A percentile compares a stretch with the other conserved stretches of the same genome.
These are phyloP conservation scores for Drosophila ironensis DNA, from an alignment of 1,140 invertebrate species.

Conservation along the genomic window DNA sequence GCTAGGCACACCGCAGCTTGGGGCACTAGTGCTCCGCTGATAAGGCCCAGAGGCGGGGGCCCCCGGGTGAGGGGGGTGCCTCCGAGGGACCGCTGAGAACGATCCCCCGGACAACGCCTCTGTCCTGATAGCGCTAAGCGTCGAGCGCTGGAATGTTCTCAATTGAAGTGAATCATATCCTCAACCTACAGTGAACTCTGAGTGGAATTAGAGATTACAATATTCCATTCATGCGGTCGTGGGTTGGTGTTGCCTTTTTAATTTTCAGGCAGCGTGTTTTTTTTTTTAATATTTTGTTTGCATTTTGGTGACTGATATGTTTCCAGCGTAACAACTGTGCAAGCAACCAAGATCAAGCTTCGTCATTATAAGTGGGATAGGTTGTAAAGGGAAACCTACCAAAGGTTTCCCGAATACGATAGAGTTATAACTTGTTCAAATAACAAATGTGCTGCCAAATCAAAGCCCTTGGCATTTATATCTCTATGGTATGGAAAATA, in stretches of 20 bases:
- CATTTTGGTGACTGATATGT: no score
- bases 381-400: no score
- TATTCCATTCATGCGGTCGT: conserved; percentile 22
- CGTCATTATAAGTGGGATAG: no score
- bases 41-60: conserved; percentile 4
- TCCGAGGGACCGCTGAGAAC: no score
- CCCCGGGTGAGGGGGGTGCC: neutral
- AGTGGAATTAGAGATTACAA: conserved; percentile 65
- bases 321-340: no score
- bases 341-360: no score
- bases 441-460: no score
- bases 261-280: neutral
- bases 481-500: no score
- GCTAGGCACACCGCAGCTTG: conserved; percentile 21
- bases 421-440: no score
- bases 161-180: conserved; percentile 77
- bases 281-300: neutral
- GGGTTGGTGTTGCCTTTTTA: neutral
- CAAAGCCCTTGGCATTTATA: no score
- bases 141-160: conserved; percentile 56
- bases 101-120: neutral
- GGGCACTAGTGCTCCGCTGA: conserved; percentile 27
- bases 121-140: conserved; percentile 13
- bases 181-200: conserved; percentile 76
- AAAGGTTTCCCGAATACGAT: no score